Evolutionary conservation across 2,797 vertebrate species (phyloP).

Genomic region (Micrastur ruficollis): DNA sequence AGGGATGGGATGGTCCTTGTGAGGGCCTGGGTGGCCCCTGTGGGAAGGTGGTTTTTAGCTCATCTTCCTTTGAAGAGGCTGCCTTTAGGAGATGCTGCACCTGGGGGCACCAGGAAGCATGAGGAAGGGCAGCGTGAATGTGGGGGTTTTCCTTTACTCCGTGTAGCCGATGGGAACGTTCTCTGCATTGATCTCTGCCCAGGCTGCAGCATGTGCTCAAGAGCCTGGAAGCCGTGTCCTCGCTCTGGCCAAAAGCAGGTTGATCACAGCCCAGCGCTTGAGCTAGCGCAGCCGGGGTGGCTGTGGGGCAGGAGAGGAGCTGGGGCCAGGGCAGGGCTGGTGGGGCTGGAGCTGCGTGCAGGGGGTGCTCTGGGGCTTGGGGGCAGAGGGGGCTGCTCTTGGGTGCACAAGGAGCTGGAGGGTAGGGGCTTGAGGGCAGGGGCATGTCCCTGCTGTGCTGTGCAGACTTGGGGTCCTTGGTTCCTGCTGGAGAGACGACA

Average conservation of each 20-base stretch:
- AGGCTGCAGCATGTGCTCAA: neutral
- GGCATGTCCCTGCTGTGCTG: neutral
- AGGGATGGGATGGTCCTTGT: neutral
- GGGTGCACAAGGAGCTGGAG: neutral
- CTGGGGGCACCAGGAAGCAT: neutral
- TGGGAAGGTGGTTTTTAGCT: neutral
- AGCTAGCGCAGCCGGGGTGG: neutral
- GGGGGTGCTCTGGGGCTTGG: no score
- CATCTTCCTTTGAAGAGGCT: neutral
- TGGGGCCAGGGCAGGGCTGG: neutral
- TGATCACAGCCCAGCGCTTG: no score
- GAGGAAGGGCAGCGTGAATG: accelerated
- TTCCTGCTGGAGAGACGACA: neutral
- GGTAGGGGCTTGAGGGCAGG: neutral
- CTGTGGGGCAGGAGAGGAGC: neutral
- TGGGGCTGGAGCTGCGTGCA: neutral
- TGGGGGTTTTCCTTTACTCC: neutral
- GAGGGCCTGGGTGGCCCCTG: neutral
- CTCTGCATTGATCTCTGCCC: neutral
- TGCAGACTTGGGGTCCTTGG: no score
- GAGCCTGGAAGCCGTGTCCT: neutral
- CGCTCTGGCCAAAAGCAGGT: neutral
- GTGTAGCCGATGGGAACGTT: neutral
- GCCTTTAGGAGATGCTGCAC: neutral
- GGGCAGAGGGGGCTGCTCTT: neutral